These are phyloP conservation scores for Rhingia rostrata DNA, from an alignment of 2,888 invertebrate species.

Conservation along the genomic window DNA sequence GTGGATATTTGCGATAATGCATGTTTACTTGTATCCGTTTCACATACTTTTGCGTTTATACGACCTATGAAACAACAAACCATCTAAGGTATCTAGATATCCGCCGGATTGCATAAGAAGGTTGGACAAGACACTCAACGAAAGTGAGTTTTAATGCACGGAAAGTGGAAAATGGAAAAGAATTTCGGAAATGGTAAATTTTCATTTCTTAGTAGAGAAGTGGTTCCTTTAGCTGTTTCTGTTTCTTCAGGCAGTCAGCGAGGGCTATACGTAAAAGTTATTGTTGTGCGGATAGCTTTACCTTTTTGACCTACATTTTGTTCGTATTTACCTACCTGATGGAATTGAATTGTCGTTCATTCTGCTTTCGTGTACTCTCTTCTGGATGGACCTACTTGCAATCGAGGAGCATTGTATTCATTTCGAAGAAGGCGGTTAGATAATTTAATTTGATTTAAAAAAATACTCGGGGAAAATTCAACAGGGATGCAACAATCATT, in stretches of 20 bases:
- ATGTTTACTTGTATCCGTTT: slow-evolving; percentile 3
- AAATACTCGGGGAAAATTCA: too few species aligned
- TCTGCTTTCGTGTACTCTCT: not conserved
- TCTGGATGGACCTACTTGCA: too few species aligned
- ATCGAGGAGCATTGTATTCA: too few species aligned
- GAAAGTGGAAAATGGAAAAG: slow-evolving; percentile 2
- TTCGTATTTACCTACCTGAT: not conserved
- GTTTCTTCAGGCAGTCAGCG: not conserved
- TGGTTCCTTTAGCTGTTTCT: not conserved
- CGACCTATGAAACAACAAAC: slow-evolving; percentile 16
- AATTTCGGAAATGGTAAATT: not conserved
- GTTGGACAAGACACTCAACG: not conserved
- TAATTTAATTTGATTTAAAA: too few species aligned
- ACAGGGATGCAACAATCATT: too few species aligned
- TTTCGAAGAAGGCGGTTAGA: too few species aligned
- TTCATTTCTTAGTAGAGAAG: not conserved
- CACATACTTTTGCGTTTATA: not conserved
- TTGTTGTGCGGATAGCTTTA: not conserved
- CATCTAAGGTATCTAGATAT: not conserved
- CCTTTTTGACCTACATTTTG: slow-evolving; percentile 5
- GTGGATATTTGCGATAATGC: slow-evolving; percentile 10
- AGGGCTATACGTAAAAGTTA: not conserved
- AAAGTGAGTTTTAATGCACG: slow-evolving; percentile 21
- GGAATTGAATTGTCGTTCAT: not conserved
- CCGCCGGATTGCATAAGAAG: not conserved